Base-by-base conservation (phyloP, 53 echinoderm and acorn worm genomes). In the Paelopatides confundens region DNA sequence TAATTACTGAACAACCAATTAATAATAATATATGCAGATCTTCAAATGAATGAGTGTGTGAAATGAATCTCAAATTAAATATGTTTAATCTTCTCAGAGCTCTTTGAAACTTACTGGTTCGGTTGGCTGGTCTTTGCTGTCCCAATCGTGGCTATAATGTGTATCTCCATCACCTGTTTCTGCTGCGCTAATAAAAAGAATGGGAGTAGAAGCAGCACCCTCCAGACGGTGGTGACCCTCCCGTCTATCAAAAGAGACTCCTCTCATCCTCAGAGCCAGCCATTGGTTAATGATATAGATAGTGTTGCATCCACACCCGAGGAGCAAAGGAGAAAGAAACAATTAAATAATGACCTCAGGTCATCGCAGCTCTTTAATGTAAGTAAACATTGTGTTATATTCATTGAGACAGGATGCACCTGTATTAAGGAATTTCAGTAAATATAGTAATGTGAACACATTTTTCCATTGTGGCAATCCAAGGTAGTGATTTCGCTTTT, bases 61-160 rank as follows among this genome's bases (percentile, higher is more conserved):
- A 10, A 9, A 24, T 66, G 8, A 9, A 66, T 66, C 66, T 66
- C 23, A 9, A 9, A 9, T n/a, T n/a, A n/a, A n/a, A n/a, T n/a
- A n/a, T n/a, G n/a, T n/a, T n/a, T n/a, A n/a, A n/a, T n/a, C 0
- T 35, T n/a, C 3, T 9, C 82, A 82, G 82, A 31, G 14, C 32
- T 82, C 7, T 37, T 82, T 31, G 51, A 31, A 15, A 23, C 14
- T 18, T 64, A 64, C 65, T 83, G 84, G 84, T 65, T 83, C 24
- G 84, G 84, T 3, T 83, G 84, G 84, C 23, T 83, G 11, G 17
- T 83, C 35, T 83, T 83, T 39, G 84, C n/a, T 9, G 64, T 83
- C 37, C 84, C 84, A n/a, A 38, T 83, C 5, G 12, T 65, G 3
- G 15, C 21, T 35, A 65, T 83, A 32, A 31, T 83, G 14, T 3